Evolutionary conservation across 1,140 invertebrate species (phyloP).

Genomic region (Leguminivora glycinivorella): DNA sequence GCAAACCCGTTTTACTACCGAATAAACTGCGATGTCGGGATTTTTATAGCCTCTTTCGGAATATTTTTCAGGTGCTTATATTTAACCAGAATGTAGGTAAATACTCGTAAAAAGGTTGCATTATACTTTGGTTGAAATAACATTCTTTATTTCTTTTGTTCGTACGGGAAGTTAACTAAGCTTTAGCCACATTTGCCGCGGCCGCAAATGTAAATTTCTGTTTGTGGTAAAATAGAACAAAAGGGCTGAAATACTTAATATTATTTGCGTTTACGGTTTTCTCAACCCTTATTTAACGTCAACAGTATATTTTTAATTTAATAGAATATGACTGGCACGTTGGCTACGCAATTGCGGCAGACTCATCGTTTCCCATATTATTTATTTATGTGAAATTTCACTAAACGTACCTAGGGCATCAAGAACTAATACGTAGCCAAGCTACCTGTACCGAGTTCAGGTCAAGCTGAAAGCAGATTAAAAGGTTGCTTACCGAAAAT

Average conservation of each 20-base stretch:
- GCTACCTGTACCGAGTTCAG: no score
- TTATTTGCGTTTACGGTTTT: background rate
- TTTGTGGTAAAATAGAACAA: background rate
- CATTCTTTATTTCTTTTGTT: slow-evolving; percentile 19
- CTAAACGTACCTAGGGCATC: no score
- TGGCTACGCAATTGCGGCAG: no score
- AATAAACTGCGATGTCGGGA: slow-evolving; percentile 23
- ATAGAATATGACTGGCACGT: no score
- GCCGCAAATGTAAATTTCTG: background rate
- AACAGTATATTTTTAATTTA: background rate
- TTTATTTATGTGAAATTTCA: no score
- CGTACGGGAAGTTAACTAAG: slow-evolving; percentile 9
- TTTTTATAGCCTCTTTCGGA: slow-evolving; percentile 18
- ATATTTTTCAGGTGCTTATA: slow-evolving; percentile 19
- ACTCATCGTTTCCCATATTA: no score
- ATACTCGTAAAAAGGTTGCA: slow-evolving; percentile 4
- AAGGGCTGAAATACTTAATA: background rate
- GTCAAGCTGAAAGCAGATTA: no score
- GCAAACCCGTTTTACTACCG: slow-evolving; percentile 25
- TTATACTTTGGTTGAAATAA: slow-evolving; percentile 8
- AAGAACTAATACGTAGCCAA: no score
- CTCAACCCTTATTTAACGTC: background rate
- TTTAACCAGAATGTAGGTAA: background rate
- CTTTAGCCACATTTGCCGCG: background rate
- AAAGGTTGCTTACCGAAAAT: no score